These are phyloP conservation scores for Caenorhabditis brenneri DNA, from an alignment of 1,140 invertebrate genomes.

Conservation along the genomic window DNA sequence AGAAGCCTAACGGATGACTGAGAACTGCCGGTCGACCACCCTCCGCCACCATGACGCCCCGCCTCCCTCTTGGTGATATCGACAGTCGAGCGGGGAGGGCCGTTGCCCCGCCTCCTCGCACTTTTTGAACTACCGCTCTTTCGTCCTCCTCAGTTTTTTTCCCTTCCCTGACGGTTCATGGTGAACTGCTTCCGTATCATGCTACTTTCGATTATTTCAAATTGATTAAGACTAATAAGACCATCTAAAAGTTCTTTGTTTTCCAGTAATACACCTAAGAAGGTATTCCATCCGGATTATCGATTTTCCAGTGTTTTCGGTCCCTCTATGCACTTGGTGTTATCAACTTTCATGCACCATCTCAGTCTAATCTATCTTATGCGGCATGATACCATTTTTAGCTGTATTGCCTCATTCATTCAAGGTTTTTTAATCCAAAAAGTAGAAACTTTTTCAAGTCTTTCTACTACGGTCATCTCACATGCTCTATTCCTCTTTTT, in stretches of 20 bases:
- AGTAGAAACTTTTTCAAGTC: not conserved
- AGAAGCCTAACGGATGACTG: not conserved
- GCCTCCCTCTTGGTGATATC: slow-evolving; percentile 30
- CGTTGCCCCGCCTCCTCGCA: slow-evolving; percentile 2
- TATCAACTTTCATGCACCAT: not conserved
- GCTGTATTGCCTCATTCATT: too few species aligned
- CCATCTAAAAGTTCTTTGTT: not conserved
- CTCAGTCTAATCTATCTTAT: too few species aligned
- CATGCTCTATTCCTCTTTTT: not conserved
- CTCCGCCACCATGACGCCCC: slow-evolving; percentile 23
- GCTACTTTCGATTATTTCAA: not conserved
- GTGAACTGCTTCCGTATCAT: not conserved
- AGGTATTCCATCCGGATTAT: not conserved
- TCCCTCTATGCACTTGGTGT: not conserved
- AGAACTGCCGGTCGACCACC: slow-evolving; percentile 5
- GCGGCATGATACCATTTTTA: too few species aligned
- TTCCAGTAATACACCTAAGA: not conserved
- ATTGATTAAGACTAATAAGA: not conserved
- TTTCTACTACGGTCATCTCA: not conserved
- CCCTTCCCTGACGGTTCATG: not conserved
- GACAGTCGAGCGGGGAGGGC: slow-evolving; percentile 12
- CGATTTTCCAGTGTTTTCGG: not conserved
- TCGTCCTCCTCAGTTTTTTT: slow-evolving; percentile 28
- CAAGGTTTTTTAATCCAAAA: not conserved
- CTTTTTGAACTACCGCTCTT: slow-evolving; percentile 39